Percentiles rank a stretch among this genome's conserved stretches.
These are phyloP conservation scores for Scaptomyza hsui DNA, from an alignment of 1,140 invertebrate genomes.

Conservation along the genomic window DNA sequence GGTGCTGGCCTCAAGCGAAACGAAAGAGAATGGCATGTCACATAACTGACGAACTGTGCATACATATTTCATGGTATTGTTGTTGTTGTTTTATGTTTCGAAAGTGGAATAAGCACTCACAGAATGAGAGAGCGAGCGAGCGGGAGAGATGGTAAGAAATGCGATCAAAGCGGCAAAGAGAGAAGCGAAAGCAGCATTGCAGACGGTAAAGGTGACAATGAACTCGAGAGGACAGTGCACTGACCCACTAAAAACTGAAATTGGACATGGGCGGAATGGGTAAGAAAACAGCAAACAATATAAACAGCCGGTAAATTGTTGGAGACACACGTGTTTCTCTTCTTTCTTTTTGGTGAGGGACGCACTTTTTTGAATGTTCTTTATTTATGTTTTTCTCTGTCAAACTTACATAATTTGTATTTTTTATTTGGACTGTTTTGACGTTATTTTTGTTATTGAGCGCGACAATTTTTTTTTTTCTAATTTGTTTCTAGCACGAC, in stretches of 20 bases:
- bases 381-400: not conserved
- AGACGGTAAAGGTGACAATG: slow-evolving; percentile 56
- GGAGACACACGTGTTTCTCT: slow-evolving; percentile 21
- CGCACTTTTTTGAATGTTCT: slow-evolving; percentile 10
- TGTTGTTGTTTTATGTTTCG: slow-evolving; percentile 10
- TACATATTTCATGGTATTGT: no score
- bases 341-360: not conserved
- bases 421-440: slow-evolving; percentile 6
- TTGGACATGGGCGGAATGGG: not conserved
- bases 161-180: slow-evolving; percentile 38
- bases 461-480: slow-evolving; percentile 14
- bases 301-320: slow-evolving; percentile 33
- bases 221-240: slow-evolving; percentile 66
- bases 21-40: slow-evolving; percentile 33
- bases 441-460: slow-evolving; percentile 16
- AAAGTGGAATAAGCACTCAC: slow-evolving; percentile 39
- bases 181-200: slow-evolving; percentile 27
- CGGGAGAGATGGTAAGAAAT: slow-evolving; percentile 17
- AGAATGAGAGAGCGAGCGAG: not conserved
- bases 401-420: slow-evolving; percentile 62
- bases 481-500: slow-evolving; percentile 39
- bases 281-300: slow-evolving; percentile 21
- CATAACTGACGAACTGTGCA: slow-evolving; percentile 28
- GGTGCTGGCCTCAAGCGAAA: slow-evolving; percentile 1
- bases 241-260: slow-evolving; percentile 58